A percentile compares a stretch with the other conserved stretches of the same genome.
phyloP scores from a whole-genome alignment of 2,797 vertebrate genomes.

The Rhodeus uyekii region DNA sequence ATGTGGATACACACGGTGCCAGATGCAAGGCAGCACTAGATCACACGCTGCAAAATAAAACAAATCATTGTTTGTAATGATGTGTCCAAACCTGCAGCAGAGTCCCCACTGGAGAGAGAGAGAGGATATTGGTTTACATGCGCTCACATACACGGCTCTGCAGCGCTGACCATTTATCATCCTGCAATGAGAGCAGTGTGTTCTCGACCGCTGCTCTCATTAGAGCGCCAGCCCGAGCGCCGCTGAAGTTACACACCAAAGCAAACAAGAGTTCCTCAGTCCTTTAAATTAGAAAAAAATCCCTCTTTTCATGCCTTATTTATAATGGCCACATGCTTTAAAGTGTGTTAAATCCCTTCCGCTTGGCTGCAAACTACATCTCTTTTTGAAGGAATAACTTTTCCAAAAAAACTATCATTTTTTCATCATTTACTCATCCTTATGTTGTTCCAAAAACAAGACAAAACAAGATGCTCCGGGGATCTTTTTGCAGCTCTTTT shows the following conservation, averaged over 20 bases:
- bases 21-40: slow-evolving; percentile 41
- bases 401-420: not conserved
- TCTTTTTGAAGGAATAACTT: not conserved
- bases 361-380: not conserved
- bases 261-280: slow-evolving; percentile 17
- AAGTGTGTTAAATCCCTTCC: slow-evolving; percentile 20
- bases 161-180: slow-evolving; percentile 40
- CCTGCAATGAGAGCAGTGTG: slow-evolving; percentile 45
- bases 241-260: slow-evolving; percentile 16
- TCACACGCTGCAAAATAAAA: slow-evolving; percentile 33
- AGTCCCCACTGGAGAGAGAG: slow-evolving; percentile 14
- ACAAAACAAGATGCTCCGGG: not conserved
- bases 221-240: slow-evolving; percentile 13
- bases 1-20: slow-evolving; percentile 25
- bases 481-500: not conserved
- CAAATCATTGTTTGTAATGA: slow-evolving; percentile 51
- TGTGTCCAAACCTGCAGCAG: slow-evolving; percentile 38
- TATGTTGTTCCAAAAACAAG: not conserved
- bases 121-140: slow-evolving; percentile 4
- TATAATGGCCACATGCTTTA: slow-evolving; percentile 8
- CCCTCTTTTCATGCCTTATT: not conserved
- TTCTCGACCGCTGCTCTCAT: slow-evolving; percentile 46
- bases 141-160: slow-evolving; percentile 25
- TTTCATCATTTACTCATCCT: not conserved
- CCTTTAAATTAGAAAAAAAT: not conserved